Evolutionary conservation across 2,797 vertebrate genomes (phyloP), one percentile per base, ranked within the genome.

Genomic region (Iguana delicatissima): DNA sequence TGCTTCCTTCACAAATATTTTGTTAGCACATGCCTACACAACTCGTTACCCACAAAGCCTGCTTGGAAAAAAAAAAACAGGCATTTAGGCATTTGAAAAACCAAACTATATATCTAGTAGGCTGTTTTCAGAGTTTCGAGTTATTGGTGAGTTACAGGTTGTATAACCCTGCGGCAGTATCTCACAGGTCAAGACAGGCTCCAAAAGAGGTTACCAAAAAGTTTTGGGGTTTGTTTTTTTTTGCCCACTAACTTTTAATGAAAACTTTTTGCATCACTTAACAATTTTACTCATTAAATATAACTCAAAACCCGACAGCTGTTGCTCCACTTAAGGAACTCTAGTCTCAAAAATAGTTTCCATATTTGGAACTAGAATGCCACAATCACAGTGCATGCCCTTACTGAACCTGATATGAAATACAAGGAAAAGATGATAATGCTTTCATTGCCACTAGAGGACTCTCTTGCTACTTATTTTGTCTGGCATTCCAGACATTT

Each of bases 381-480:
- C 50, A 16, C 55, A 29, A 87, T 8, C n/a, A 16, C 64, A 73
- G 0, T 16, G 22, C 18, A n/a, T 62, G 46, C 20, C n/a, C 9
- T n/a, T n/a, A 76, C 84, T 84, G 2, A 57, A 0, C 1, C 8
- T 20, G 22, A 84, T 84, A 42, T 22, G 73, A 89, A 81, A 26
- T 22, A 1, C 10, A 50, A 38, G 10, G 8, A 64, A n/a, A 52
- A 84, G 8, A 12, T 1, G 0, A 0, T 32, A 57, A 50, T 8
- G 64, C 7, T 84, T 22, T 26, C 0, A 4, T 13, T 1, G 91
- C 95, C 94, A 82, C 96, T 89, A 96, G 96, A 93, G 96, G 97
- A 95, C 96, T 87, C 94, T 84, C 2, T 93, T 88, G 81, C 86
- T 90, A 93, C 24, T 59, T 59, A 16, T 89, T 90, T 91, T 93